phyloP scores from a whole-genome alignment of 2,797 vertebrate genomes.

The Cyclopterus lumpus region DNA sequence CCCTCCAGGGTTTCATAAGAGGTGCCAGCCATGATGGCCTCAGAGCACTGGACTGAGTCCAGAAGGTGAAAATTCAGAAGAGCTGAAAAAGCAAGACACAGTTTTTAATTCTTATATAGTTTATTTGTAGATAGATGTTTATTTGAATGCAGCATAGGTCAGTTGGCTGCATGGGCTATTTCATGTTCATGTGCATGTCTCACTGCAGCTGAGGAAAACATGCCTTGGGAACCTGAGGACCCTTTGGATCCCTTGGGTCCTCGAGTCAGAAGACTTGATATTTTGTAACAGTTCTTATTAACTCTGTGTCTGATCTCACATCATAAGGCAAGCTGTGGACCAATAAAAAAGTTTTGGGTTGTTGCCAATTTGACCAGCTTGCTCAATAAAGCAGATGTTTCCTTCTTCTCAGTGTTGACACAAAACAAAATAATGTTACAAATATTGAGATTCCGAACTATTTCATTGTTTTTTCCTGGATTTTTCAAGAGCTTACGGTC shows the following conservation, averaged over 20 bases:
- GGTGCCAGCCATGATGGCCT: conserved; percentile 92
- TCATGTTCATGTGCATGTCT: conserved; percentile 23
- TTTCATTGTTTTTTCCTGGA: background rate
- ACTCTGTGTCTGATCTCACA: conserved; percentile 52
- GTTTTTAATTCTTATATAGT: conserved; percentile 8
- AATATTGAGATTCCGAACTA: background rate
- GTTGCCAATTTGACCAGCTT: conserved; percentile 51
- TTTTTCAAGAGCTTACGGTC: background rate
- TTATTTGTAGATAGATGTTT: conserved; percentile 11
- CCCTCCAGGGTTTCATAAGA: conserved; percentile 94
- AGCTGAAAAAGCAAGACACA: conserved; percentile 78
- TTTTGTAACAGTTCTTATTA: conserved; percentile 43
- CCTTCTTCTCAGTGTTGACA: conserved; percentile 17
- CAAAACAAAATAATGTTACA: background rate
- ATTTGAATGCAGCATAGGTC: conserved; percentile 17
- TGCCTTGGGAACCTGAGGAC: conserved; percentile 26
- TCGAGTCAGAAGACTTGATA: conserved; percentile 28
- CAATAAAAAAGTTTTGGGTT: conserved; percentile 48
- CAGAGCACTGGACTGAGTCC: conserved; percentile 94
- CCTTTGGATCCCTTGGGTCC: conserved; percentile 72
- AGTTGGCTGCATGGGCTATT: background rate
- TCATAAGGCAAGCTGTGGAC: conserved; percentile 36
- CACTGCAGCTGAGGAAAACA: conserved; percentile 36
- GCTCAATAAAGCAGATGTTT: conserved; percentile 68
- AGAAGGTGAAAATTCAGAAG: conserved; percentile 94